Evolutionary conservation across 2,888 invertebrate genomes (phyloP).

Genomic region (Melieria crassipennis): DNA sequence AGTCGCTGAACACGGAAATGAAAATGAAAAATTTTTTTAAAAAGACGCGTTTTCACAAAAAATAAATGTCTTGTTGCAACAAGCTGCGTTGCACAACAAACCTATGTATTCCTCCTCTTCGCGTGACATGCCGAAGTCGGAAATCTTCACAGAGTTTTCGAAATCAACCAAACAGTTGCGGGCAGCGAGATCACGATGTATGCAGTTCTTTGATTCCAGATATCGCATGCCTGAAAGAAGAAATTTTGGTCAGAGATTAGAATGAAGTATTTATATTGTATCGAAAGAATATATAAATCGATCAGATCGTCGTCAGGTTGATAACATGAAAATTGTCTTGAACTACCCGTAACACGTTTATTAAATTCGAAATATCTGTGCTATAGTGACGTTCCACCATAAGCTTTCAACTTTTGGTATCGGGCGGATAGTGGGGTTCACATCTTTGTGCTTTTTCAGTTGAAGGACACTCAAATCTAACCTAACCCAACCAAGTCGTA

Average conservation of each 20-base stretch:
- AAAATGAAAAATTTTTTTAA: not conserved
- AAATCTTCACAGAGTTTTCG: slow-evolving; percentile 92
- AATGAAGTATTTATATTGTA: not conserved
- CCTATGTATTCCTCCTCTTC: slow-evolving; percentile 94
- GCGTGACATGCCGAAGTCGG: slow-evolving; percentile 97
- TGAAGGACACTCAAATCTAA: too few species aligned
- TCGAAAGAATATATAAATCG: too few species aligned
- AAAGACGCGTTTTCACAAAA: not conserved
- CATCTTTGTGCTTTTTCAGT: too few species aligned
- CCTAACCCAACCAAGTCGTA: too few species aligned
- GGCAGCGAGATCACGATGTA: slow-evolving; percentile 95
- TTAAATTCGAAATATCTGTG: not conserved
- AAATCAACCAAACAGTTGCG: slow-evolving; percentile 84
- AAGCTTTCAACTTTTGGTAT: not conserved
- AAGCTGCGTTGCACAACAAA: slow-evolving; percentile 37
- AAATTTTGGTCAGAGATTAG: not conserved
- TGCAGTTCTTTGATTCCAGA: slow-evolving; percentile 94
- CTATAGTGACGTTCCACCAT: not conserved
- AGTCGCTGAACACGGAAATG: not conserved
- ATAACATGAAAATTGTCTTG: not conserved
- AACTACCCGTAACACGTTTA: not conserved
- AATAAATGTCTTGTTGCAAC: not conserved
- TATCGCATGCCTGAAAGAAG: slow-evolving; percentile 79
- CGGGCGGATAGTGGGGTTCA: too few species aligned
- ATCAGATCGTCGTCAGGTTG: too few species aligned